Base-by-base conservation (phyloP, 1,140 invertebrate genomes). In the Meloidogyne chitwoodi region DNA sequence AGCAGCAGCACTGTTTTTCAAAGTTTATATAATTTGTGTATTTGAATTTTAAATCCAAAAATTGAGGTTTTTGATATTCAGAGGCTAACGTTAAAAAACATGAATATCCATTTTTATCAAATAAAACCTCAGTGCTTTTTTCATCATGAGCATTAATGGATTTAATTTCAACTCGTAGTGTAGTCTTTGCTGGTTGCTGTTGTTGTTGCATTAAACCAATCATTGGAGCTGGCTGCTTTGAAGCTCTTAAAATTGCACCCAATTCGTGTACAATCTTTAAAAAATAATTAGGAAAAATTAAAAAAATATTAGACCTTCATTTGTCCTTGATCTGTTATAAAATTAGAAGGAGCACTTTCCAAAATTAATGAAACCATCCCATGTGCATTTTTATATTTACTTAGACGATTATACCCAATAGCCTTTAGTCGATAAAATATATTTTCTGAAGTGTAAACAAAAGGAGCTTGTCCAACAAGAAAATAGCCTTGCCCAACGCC, bases 341-440 rank as follows among this genome's bases (percentile, higher is more conserved):
- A 41, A 56, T 81, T 24, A 6, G 24, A 24, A 19, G 61, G n/a
- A 12, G 79, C 14, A 16, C 63, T 48, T 29, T 16, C 31, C 24
- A 80, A 26, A 48, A 80, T 67, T 27, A 80, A 63, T n/a, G 78
- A 81, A 61, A 79, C 72, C 14, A 81, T 12, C 8, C 79, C 79
- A 56, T 81, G 80, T 24, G 70, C 34, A 70, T 81, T 72, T 76
- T 80, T 80, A 56, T 80, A 56, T 63, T 71, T 69, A 66, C 72
- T 80, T 29, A 80, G 34, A 14, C 74, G 64, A 76, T 80, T 81
- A 41, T 80, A 80, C 4, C 79, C 79, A 27, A 80, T 65, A 8
- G 41, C 77, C 38, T 80, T 81, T 26, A 80, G 66, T 16, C 79
- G 79, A 48, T 81, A 74, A 29, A 80, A 80, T 5, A 68, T 34